Evolutionary conservation across 1,140 invertebrate species (phyloP).

Genomic region (Habropoda laboriosa): DNA sequence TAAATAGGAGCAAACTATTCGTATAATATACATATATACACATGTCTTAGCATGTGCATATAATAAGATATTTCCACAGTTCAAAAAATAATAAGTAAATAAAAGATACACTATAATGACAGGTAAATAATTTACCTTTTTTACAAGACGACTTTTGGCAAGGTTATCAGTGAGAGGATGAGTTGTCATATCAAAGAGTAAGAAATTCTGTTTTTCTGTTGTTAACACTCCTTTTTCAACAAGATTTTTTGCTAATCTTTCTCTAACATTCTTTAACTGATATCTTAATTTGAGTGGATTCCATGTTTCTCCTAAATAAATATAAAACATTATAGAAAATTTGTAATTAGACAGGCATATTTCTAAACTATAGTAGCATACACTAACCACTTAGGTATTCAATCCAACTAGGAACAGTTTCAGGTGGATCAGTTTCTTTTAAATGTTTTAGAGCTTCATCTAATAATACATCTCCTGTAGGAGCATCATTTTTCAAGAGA

Average conservation of each 20-base stretch:
- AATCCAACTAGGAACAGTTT: slow-evolving; percentile 99
- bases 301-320: slow-evolving; percentile 97
- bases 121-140: slow-evolving; percentile 87
- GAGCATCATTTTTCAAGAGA: slow-evolving; percentile 91
- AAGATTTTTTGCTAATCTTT: slow-evolving; percentile 99
- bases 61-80: slow-evolving; percentile 40
- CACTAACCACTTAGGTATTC: slow-evolving; percentile 98
- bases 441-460: slow-evolving; percentile 99
- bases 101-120: slow-evolving; percentile 22
- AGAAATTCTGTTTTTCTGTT: slow-evolving; percentile 99
- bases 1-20: neutral
- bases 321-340: neutral
- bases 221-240: slow-evolving; percentile 99
- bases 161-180: slow-evolving; percentile 98
- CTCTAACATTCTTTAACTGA: slow-evolving; percentile 99
- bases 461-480: slow-evolving; percentile 98
- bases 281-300: slow-evolving; percentile 99
- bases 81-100: slow-evolving; percentile 13
- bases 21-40: neutral
- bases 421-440: slow-evolving; percentile 97
- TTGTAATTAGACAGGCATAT: neutral
- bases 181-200: slow-evolving; percentile 99
- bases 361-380: neutral
- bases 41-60: neutral
- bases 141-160: slow-evolving; percentile 98